Evolutionary conservation across 2,888 invertebrate species (phyloP).

Genomic region (Ectobius pallidus): DNA sequence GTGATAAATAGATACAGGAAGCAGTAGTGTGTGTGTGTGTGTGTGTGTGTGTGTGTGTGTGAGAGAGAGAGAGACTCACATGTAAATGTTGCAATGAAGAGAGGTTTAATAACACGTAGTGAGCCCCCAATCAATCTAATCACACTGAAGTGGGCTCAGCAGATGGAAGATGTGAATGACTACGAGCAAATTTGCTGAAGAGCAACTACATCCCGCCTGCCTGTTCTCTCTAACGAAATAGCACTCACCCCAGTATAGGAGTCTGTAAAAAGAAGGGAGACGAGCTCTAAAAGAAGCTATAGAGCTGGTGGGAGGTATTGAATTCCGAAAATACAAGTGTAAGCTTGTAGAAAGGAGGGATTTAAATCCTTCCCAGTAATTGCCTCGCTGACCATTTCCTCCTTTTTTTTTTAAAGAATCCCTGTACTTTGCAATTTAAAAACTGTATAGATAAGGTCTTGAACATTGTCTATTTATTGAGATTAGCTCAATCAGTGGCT

Average conservation of each 20-base stretch:
- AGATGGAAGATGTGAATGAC: slow-evolving; percentile 42
- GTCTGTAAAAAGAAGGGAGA: background rate
- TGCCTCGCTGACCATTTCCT: background rate
- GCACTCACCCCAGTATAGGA: background rate
- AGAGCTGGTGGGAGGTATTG: background rate
- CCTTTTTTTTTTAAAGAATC: too few relatives aligned
- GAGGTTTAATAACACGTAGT: too few relatives aligned
- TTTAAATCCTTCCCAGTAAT: background rate
- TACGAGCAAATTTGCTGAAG: slow-evolving; percentile 42
- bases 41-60: too few relatives aligned
- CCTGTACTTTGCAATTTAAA: too few relatives aligned
- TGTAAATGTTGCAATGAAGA: too few relatives aligned
- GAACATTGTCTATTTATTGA: too few relatives aligned
- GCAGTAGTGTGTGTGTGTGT: too few relatives aligned
- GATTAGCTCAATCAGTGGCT: too few relatives aligned
- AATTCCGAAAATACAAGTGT: background rate
- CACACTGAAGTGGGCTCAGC: slow-evolving; percentile 42
- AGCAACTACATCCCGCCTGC: background rate
- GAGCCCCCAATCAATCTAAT: slow-evolving; percentile 45
- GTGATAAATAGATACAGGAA: too few relatives aligned
- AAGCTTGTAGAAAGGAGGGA: background rate
- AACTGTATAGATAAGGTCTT: too few relatives aligned
- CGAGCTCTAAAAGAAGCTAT: background rate
- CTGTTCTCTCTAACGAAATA: background rate
- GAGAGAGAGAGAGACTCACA: too few relatives aligned